Evolutionary conservation across 2,113 vertebrate genomes (phyloP), one percentile per base, ranked within the genome.

Genomic region (Sula dactylatra): DNA sequence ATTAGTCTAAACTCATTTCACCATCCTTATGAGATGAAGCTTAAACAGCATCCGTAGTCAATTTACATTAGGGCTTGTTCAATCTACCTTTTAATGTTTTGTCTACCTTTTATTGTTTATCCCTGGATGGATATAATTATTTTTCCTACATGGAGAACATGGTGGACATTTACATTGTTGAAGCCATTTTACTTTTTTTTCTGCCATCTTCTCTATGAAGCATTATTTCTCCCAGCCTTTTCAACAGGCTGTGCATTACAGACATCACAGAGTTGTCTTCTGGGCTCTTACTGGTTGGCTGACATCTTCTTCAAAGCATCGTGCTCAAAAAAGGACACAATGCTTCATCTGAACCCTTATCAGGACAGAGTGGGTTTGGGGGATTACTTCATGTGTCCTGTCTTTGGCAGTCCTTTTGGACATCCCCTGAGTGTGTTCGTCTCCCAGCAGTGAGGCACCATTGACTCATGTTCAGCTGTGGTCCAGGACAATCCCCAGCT

Each of bases 361-460:
- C 77, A 82, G 25, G 32, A 20, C 71, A 89, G 17, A 74, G 16
- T 18, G 54, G 10, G 11, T 59, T 70, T 65, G n/a, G 18, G n/a
- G 22, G 14, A 82, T 89, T 86, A 25, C 24, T 89, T 92, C 31
- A 49, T 38, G 32, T n/a, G 27, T 88, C 58, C 25, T 0, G 1
- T n/a, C 59, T 64, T 64, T 54, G 49, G 25, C 44, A 67, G 50
- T 38, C 34, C 26, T 67, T 78, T 78, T 11, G 66, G 34, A 25
- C 36, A 59, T 31, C 13, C 14, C 32, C 16, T 0, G 2, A 29
- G 32, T 4, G 7, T 26, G 54, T 42, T 27, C 0, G 0, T 62
- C 13, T 62, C 13, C 24, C n/a, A 65, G 34, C 20, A 73, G 17
- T 24, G 20, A 65, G 40, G 32, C 66, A 74, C 7, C 1, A 0